Conservation (phyloP, 2,888 invertebrate genomes). For the Cephus rjabovi region DNA sequence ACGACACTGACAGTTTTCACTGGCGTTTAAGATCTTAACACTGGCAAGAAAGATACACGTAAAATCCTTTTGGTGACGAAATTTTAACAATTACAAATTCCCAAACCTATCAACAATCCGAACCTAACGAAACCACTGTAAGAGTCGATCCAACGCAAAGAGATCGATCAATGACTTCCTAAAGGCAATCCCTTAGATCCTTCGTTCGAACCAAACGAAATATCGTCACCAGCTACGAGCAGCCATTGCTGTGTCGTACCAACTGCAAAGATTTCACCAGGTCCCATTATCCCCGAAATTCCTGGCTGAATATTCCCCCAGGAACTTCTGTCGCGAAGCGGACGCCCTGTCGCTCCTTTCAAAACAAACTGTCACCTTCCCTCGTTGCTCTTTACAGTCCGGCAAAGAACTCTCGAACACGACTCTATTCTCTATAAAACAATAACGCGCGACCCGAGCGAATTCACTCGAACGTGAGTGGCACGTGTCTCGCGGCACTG, state of each 20-base stretch:
- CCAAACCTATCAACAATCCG: neutral
- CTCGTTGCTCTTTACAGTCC: neutral
- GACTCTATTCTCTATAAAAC: neutral
- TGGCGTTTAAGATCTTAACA: neutral
- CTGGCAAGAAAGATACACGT: neutral
- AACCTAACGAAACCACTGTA: neutral
- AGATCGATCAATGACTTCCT: neutral
- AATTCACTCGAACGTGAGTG: neutral
- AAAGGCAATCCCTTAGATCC: neutral
- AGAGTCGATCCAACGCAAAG: neutral
- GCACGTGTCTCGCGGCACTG: neutral
- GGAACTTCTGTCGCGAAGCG: neutral
- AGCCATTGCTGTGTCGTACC: neutral
- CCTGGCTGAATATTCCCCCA: neutral
- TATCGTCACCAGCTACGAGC: neutral
- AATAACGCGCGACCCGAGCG: neutral
- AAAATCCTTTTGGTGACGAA: neutral
- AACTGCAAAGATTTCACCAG: neutral
- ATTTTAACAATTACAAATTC: too few relatives aligned
- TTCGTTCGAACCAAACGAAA: neutral
- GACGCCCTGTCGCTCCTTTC: neutral
- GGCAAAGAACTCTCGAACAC: neutral
- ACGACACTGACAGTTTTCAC: neutral
- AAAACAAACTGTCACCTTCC: neutral
- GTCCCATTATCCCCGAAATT: neutral